Base-by-base conservation (phyloP, 1,140 invertebrate species). In the Lutraria rhynchaena region DNA sequence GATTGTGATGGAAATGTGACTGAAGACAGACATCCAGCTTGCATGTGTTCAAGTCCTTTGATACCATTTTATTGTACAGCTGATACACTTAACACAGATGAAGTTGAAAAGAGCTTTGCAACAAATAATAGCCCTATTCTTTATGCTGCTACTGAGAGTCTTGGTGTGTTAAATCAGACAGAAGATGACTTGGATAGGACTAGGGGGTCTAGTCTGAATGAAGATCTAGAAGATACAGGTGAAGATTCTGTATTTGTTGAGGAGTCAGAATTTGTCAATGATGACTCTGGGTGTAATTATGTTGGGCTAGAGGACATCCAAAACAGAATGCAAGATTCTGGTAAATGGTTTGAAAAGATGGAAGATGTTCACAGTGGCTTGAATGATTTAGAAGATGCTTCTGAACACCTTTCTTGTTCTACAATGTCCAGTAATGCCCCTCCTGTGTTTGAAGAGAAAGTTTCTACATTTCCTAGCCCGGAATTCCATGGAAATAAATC, bases 181-280 rank as follows among this genome's bases (percentile, higher is more conserved):
- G 70, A 58, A 19, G 70, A 33, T 41, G 17, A 27, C 3, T 55
- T 74, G 19, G 33, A 74, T 24, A 74, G 37, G 58, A 58, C 70
- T n/a, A 57, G 70, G 24, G 70, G 70, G 7, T 74, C 70, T 2
- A 75, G 55, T 49, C 33, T 75, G 41, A 37, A 61, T 41, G 17
- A 27, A 29, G 58, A 60, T 19, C 24, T 75, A 33, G 60, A 63
- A 35, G 27, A 29, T 4, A 33, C 35, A 19, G 35, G 7, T 63
- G 60, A 63, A 35, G 60, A 63, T 63, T 29, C 7, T 63, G 60
- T 7, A 58, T 29, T 41, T 65, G 35, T n/a, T 33, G 61, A 33
- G n/a, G 15, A 9, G n/a, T 11, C 35, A 19, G 37, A 41, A 41
- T n/a, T n/a, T n/a, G 37, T 41, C 37, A 7, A 5, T 7, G 37